Percentiles rank a stretch among this genome's conserved stretches.
Conservation (phyloP, 2,888 invertebrate species). For the Drosophila mimetica region DNA sequence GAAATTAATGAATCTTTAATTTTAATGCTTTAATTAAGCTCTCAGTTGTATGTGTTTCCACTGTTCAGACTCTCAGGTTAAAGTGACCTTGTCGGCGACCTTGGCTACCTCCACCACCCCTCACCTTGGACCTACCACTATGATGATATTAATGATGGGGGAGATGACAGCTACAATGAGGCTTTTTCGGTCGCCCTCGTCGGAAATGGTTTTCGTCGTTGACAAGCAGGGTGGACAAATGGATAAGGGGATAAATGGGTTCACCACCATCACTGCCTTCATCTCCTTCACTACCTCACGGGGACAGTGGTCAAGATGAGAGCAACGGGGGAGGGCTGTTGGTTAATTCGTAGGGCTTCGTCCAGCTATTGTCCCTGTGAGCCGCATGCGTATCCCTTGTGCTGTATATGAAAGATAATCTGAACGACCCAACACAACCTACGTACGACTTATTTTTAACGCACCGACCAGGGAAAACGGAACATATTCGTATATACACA, state of each 20-base stretch:
- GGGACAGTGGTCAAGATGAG: slow-evolving; percentile 30
- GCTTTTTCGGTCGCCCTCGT: slow-evolving; percentile 28
- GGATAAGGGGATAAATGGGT: not conserved
- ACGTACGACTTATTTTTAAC: slow-evolving; percentile 62
- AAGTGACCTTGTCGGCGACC: slow-evolving; percentile 66
- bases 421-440: slow-evolving; percentile 42
- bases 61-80: slow-evolving; percentile 8
- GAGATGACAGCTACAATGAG: not conserved
- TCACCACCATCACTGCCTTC: slow-evolving; percentile 2
- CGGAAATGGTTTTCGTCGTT: slow-evolving; percentile 60
- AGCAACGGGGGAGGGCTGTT: slow-evolving; percentile 7
- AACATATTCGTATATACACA: slow-evolving; percentile 45
- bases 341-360: slow-evolving; percentile 45
- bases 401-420: slow-evolving; percentile 69
- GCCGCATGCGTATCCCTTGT: slow-evolving; percentile 38
- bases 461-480: slow-evolving; percentile 35
- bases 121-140: not conserved
- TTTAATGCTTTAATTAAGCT: slow-evolving; percentile 69
- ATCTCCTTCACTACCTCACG: too few species aligned
- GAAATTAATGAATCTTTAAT: slow-evolving; percentile 71
- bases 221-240: slow-evolving; percentile 39
- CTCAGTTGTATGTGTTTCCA: not conserved
- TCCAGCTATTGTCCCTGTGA: slow-evolving; percentile 8
- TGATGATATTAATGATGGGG: slow-evolving; percentile 13
- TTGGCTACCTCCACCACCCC: slow-evolving; percentile 45